These are phyloP conservation scores for Kryptolebias marmoratus DNA, from an alignment of 2,113 vertebrate genomes.

Conservation along the genomic window DNA sequence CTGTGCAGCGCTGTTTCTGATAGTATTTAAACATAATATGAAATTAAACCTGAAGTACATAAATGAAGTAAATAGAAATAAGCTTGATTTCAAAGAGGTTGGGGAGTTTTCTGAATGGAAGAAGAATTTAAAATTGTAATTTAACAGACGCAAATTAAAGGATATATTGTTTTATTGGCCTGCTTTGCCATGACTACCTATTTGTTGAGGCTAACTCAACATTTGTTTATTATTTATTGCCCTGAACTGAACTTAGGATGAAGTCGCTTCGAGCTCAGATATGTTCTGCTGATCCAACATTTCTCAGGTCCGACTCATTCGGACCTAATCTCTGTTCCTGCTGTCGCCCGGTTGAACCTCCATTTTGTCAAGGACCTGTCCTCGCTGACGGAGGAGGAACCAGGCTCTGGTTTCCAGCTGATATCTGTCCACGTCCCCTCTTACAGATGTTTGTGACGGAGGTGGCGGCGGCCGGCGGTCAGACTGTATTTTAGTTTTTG, in stretches of 20 bases:
- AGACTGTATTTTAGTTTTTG: constrained; percentile 57
- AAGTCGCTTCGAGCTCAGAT: constrained; percentile 11
- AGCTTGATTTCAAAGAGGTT: too few relatives aligned
- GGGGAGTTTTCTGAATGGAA: too few relatives aligned
- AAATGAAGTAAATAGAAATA: too few relatives aligned
- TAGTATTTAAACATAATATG: too few relatives aligned
- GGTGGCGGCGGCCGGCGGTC: not conserved
- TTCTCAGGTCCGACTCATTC: constrained; percentile 16
- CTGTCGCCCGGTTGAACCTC: constrained; percentile 31
- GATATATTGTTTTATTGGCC: too few relatives aligned
- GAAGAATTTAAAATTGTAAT: too few relatives aligned
- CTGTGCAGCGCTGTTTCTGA: too few relatives aligned
- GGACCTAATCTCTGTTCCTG: constrained; percentile 41
- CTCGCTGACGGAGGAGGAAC: constrained; percentile 32
- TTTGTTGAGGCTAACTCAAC: not conserved
- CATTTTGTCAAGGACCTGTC: constrained; percentile 43
- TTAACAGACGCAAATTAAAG: too few relatives aligned
- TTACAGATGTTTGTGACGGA: constrained; percentile 71
- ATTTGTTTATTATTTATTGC: constrained; percentile 4
- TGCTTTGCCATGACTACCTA: too few relatives aligned
- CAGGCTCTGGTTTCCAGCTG: constrained; percentile 40
- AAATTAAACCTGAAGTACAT: too few relatives aligned
- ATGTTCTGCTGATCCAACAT: constrained; percentile 9
- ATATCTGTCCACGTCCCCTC: constrained; percentile 57
- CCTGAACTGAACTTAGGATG: not conserved